Evolutionary conservation across 1,140 invertebrate species (phyloP), one percentile per base, ranked within the genome.

Genomic region (Notospermus geniculatus): DNA sequence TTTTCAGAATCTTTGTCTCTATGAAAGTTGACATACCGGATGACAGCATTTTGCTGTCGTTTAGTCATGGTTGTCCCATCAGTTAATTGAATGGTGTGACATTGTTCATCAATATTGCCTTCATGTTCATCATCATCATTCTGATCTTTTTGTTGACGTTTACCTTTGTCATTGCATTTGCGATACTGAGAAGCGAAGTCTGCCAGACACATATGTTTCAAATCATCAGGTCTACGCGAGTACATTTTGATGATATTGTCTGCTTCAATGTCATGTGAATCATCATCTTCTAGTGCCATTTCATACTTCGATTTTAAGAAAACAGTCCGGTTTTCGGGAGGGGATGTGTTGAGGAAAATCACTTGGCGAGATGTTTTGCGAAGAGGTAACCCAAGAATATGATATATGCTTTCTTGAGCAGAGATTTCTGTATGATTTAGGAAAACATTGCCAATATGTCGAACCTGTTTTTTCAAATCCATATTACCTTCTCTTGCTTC

Each of bases 301-400:
- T 11, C 30, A 19, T 56, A 19, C 30, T 7, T 11, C 17, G 65
- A 58, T 57, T 67, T 67, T 17, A 70, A 29, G 53, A 67, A 59
- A 22, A 50, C 23, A 23, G 60, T 57, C 28, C 63, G 32, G 5
- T 66, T 52, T 25, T 65, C 63, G 17, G 64, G 57, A 28, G 30
- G 57, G 7, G 60, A 63, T 32, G 68, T 68, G 45, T 70, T 66
- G 19, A 69, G 39, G 22, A 69, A 69, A 0, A 59, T 39, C 30
- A 69, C 54, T 46, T 58, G 27, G 55, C 67, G 29, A 28, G 60
- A 60, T 43, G 50, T 30, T 54, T 56, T 63, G 45, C 67, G 46
- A 19, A 71, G 30, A 22, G 69, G 67, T 57, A 71, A 62, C 55
- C 68, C 60, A n/a, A 68, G 30, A 22, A 65, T 27, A 1, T 64